Evolutionary conservation across 2,113 vertebrate genomes (phyloP).

Genomic region (Monopterus albus): DNA sequence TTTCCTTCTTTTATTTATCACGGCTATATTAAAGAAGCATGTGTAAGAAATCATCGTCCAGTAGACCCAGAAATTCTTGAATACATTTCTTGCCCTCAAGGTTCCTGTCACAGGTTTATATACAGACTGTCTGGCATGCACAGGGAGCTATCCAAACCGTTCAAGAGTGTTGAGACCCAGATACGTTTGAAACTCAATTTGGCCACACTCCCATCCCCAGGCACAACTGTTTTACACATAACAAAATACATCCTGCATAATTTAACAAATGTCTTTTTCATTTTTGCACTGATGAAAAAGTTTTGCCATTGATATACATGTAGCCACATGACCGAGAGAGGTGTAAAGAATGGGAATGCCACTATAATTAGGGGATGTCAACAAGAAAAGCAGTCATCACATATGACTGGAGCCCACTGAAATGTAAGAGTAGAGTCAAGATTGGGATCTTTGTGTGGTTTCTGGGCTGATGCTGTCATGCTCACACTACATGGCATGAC

Average conservation of each 20-base stretch:
- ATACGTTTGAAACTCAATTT: conserved; percentile 59
- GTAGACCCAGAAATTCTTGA: conserved; percentile 69
- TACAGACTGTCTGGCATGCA: conserved; percentile 75
- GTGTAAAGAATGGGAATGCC: conserved; percentile 50
- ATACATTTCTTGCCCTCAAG: conserved; percentile 74
- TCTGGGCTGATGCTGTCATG: conserved; percentile 62
- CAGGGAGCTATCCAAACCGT: conserved; percentile 66
- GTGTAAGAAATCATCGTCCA: conserved; percentile 73
- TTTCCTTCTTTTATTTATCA: conserved; percentile 79
- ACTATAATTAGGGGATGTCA: conserved; percentile 48
- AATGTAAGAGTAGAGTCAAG: conserved; percentile 29
- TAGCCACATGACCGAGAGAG: conserved; percentile 34
- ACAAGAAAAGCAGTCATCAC: conserved; percentile 36
- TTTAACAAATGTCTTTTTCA: conserved; percentile 35
- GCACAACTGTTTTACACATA: conserved; percentile 34
- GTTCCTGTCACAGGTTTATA: conserved; percentile 79
- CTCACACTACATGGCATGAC: conserved; percentile 50
- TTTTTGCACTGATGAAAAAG: conserved; percentile 24
- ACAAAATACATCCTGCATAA: conserved; percentile 52
- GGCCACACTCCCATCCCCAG: conserved; percentile 33
- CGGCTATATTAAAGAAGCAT: conserved; percentile 73
- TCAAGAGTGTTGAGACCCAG: conserved; percentile 73
- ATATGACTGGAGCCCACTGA: conserved; percentile 17
- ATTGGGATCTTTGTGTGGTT: conserved; percentile 65
- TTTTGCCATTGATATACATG: conserved; percentile 19